Conservation (phyloP, 2,797 vertebrate genomes). For the Salarias fasciatus region DNA sequence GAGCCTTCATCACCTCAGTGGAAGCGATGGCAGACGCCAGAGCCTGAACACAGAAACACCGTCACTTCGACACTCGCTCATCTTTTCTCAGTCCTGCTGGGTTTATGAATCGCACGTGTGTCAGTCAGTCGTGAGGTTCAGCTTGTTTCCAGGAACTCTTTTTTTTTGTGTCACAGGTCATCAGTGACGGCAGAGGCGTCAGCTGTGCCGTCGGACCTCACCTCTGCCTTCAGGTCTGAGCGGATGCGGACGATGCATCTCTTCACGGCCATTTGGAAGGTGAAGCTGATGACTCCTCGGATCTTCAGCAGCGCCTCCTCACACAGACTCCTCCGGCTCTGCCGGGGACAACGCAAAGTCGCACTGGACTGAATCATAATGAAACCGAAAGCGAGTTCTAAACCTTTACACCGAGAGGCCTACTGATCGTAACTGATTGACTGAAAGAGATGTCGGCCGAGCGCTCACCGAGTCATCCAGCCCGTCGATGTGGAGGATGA, state of each 20-base stretch:
- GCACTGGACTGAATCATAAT: too few species aligned
- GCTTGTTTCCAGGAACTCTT: too few species aligned
- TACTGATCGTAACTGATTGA: too few species aligned
- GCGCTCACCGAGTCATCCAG: constrained; percentile 91
- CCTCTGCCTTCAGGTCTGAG: constrained; percentile 94
- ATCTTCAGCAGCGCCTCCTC: constrained; percentile 94
- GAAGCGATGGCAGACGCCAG: constrained; percentile 91
- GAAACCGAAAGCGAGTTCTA: too few species aligned
- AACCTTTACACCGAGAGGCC: too few species aligned
- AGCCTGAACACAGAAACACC: constrained; percentile 73
- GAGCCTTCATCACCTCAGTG: constrained; percentile 93
- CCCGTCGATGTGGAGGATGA: constrained; percentile 91
- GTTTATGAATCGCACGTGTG: too few species aligned
- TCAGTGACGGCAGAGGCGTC: too few species aligned
- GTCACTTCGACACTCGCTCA: neutral
- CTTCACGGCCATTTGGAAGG: constrained; percentile 93
- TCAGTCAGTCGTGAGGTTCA: too few species aligned
- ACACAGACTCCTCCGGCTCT: constrained; percentile 90
- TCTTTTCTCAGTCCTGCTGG: too few species aligned
- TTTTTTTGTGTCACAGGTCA: too few species aligned
- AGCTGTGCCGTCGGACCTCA: constrained; percentile 54
- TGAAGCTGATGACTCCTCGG: constrained; percentile 95
- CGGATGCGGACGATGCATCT: constrained; percentile 92
- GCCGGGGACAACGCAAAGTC: constrained; percentile 8
- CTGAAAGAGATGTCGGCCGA: too few species aligned